Percentiles rank a stretch among this genome's conserved stretches.
Conservation (phyloP, 1,140 invertebrate genomes). For the Pygmarrhopalites habei region DNA sequence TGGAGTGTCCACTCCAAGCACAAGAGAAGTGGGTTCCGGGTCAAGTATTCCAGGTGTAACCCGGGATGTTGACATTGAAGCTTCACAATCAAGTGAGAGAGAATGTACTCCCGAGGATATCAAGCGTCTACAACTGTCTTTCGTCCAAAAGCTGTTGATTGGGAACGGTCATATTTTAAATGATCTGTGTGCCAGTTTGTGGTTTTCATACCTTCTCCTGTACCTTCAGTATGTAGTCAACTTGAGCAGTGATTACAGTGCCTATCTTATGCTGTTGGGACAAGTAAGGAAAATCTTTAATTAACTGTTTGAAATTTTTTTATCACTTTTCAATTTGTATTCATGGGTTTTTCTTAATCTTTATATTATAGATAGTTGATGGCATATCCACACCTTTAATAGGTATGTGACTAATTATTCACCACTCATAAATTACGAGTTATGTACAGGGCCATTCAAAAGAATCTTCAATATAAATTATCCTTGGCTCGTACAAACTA, state of each 20-base stretch:
- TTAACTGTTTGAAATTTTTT: slow-evolving; percentile 80
- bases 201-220: slow-evolving; percentile 94
- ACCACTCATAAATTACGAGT: slow-evolving; percentile 11
- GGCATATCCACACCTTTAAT: slow-evolving; percentile 17
- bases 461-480: too few relatives aligned
- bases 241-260: slow-evolving; percentile 67
- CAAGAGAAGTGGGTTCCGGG: too few relatives aligned
- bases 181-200: slow-evolving; percentile 93
- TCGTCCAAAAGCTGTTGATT: too few relatives aligned
- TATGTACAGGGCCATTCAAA: too few relatives aligned
- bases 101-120: too few relatives aligned
- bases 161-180: too few relatives aligned
- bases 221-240: slow-evolving; percentile 78
- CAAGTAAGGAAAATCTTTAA: slow-evolving; percentile 70
- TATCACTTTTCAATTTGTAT: slow-evolving; percentile 67
- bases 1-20: too few relatives aligned
- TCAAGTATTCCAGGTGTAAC: too few relatives aligned
- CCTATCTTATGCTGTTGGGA: slow-evolving; percentile 71
- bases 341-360: background rate
- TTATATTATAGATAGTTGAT: slow-evolving; percentile 11
- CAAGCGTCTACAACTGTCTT: too few relatives aligned
- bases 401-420: slow-evolving; percentile 11
- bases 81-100: too few relatives aligned
- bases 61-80: too few relatives aligned
- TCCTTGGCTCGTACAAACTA: too few relatives aligned